Evolutionary conservation across 2,113 vertebrate species (phyloP).

Genomic region (Pipra filicauda): DNA sequence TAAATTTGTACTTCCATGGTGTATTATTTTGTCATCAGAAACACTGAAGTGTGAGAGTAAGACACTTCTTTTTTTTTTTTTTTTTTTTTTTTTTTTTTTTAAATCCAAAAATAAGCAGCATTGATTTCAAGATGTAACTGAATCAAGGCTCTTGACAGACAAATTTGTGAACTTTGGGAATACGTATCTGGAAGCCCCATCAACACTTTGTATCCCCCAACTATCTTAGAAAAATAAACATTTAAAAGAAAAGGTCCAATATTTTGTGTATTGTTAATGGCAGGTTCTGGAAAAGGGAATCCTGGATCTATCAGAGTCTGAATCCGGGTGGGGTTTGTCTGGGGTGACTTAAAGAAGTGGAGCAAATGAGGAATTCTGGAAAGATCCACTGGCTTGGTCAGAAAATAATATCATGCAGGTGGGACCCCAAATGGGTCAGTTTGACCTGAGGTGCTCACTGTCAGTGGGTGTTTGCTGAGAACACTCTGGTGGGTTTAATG

Average conservation of each 20-base stretch:
- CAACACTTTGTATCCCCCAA: neutral
- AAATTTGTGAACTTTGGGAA: neutral
- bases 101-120: neutral
- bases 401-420: neutral
- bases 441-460: neutral
- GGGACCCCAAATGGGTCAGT: neutral
- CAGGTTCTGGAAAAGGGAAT: neutral
- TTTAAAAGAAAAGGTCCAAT: neutral
- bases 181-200: neutral
- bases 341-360: neutral
- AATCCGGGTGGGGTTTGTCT: neutral
- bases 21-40: neutral
- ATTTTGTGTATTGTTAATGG: neutral
- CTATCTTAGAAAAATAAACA: neutral
- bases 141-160: neutral
- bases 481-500: neutral
- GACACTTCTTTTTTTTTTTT: neutral
- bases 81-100: neutral
- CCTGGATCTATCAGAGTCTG: neutral
- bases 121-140: neutral
- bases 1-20: neutral
- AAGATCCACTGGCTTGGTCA: neutral
- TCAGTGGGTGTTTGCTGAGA: neutral
- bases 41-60: neutral
- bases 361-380: neutral